phyloP scores from a whole-genome alignment of 2,797 vertebrate species.

The Diglossa cyanea region DNA sequence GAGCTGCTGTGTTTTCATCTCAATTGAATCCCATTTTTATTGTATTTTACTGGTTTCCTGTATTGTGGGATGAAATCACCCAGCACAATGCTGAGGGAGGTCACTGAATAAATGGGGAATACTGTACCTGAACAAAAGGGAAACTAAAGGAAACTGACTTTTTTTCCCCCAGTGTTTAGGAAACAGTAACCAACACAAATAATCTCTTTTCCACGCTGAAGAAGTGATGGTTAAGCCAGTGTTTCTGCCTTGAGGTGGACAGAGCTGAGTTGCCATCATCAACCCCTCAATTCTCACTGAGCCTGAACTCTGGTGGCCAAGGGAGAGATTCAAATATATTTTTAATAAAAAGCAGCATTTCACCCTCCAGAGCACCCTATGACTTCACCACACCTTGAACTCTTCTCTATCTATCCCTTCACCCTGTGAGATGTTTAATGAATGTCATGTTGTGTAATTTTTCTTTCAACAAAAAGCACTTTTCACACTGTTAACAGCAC shows the following conservation, averaged over 20 bases:
- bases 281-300: background rate
- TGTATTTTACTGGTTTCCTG: slow-evolving; percentile 11
- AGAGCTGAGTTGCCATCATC: background rate
- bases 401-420: background rate
- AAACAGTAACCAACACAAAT: background rate
- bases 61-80: background rate
- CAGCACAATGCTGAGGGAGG: slow-evolving; percentile 7
- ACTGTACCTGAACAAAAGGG: background rate
- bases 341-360: background rate
- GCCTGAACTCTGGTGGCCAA: background rate
- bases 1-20: background rate
- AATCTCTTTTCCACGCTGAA: background rate
- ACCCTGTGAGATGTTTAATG: background rate
- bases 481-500: background rate
- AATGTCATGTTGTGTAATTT: rapidly evolving
- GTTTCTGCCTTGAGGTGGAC: background rate
- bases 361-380: background rate
- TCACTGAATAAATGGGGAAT: background rate
- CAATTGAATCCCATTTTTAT: background rate
- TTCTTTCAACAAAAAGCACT: background rate
- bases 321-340: background rate
- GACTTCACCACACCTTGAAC: background rate
- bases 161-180: background rate
- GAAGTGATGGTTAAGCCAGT: background rate
- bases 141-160: background rate